phyloP scores from a whole-genome alignment of 2,797 vertebrate genomes.

The Chaenodraco wilsoni region DNA sequence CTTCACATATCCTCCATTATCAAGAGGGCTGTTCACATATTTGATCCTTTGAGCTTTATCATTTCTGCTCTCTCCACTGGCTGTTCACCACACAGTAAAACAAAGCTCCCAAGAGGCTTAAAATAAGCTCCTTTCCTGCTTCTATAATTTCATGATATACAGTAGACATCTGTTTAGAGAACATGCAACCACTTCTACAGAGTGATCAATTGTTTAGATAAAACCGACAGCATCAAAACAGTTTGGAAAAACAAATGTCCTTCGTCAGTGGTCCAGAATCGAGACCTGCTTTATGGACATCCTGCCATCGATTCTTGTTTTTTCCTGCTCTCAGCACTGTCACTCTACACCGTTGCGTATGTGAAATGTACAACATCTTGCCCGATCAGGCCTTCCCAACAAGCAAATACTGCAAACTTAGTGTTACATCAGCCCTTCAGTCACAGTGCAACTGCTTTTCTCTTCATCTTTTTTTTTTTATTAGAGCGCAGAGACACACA shows the following conservation, averaged over 20 bases:
- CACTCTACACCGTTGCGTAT: slow-evolving; percentile 59
- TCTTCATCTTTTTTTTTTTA: slow-evolving; percentile 39
- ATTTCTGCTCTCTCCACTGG: slow-evolving; percentile 44
- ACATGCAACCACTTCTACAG: slow-evolving; percentile 59
- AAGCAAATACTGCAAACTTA: slow-evolving; percentile 57
- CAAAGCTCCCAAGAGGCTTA: slow-evolving; percentile 49
- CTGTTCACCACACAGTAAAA: slow-evolving; percentile 61
- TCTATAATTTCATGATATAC: slow-evolving; percentile 61
- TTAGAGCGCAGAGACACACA: slow-evolving; percentile 22
- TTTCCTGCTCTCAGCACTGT: slow-evolving; percentile 69
- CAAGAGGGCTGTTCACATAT: slow-evolving; percentile 59
- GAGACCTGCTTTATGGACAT: slow-evolving; percentile 55
- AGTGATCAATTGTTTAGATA: slow-evolving; percentile 64
- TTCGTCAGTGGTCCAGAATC: slow-evolving; percentile 62
- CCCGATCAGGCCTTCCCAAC: slow-evolving; percentile 45
- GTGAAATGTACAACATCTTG: slow-evolving; percentile 69
- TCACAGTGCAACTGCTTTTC: slow-evolving; percentile 36
- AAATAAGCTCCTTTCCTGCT: slow-evolving; percentile 56
- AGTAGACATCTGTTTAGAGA: slow-evolving; percentile 37
- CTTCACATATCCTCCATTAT: slow-evolving; percentile 39
- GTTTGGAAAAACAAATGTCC: slow-evolving; percentile 65
- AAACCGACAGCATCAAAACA: slow-evolving; percentile 67
- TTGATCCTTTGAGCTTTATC: slow-evolving; percentile 56
- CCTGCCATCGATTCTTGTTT: slow-evolving; percentile 71
- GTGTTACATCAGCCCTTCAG: slow-evolving; percentile 46